Base-by-base conservation (phyloP, 2,888 invertebrate genomes). In the Caenorhabditis macrosperma region DNA sequence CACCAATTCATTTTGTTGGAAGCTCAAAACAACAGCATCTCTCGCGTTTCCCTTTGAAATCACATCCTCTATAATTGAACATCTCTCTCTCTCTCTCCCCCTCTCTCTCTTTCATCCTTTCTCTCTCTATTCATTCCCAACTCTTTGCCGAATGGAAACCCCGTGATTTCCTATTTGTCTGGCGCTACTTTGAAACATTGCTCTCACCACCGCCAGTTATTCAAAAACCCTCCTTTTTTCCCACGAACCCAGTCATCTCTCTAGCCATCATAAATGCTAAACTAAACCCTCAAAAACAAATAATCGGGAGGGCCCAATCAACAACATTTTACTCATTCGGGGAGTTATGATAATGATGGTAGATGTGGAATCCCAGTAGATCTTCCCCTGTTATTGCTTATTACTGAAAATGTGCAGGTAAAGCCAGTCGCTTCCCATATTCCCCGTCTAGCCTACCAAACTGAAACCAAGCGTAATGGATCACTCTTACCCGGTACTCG, bases 41-140 rank as follows among this genome's bases (percentile, higher is more conserved):
- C 15, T 28, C 12, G 10, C 48, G 6, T 24, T 24, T 3, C 54
- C 55, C 46, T 20, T 4, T 9, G 7, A 30, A 30, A 55, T 20
- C 30, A 30, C 46, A 46, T 38, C 33, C 33, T 38, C 69, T 71
- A 71, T 71, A 71, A 71, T 71, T 71, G 61, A 71, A 54, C 69
- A 61, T 55, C 38, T 55, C 55, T 55, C 30, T 54, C 17, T 24
- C 2, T 24, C 26, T 48, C 30, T 54, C 17, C 12, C 2, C 10
- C 26, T 48, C 48, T 48, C 50, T 50, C 26, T 50, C 24, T 26
- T 50, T n/a, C 33, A n/a, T 17, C 28, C 46, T 59, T 17, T 28
- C 68, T 50, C 33, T 38, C 22, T 38, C 59, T 46, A 22, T 30
- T 59, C 38, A 50, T 17, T 38, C 24, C n/a, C 9, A 15, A 6